These are phyloP conservation scores for Sebastes aleutianus DNA, from an alignment of 2,797 vertebrate genomes.

Conservation along the genomic window DNA sequence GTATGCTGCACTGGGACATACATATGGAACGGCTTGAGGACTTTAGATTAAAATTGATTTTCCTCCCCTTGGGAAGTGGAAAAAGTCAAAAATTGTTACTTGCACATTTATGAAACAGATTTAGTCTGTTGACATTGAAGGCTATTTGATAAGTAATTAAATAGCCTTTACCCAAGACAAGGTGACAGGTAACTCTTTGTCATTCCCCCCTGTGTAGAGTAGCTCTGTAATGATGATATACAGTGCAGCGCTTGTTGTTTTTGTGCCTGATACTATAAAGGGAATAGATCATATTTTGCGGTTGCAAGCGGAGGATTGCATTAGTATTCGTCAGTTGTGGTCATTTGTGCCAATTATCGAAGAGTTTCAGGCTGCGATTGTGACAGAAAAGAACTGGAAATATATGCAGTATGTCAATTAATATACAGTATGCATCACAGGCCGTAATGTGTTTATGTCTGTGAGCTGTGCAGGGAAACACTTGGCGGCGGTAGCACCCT, in stretches of 20 bases:
- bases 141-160: slow-evolving; percentile 99
- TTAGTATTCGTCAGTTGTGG: slow-evolving; percentile 52
- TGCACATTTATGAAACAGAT: slow-evolving; percentile 96
- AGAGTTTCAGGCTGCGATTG: slow-evolving; percentile 34
- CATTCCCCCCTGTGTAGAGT: slow-evolving; percentile 76
- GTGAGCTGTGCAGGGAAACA: slow-evolving; percentile 41
- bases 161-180: slow-evolving; percentile 93
- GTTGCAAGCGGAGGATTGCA: slow-evolving; percentile 18
- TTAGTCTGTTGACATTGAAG: slow-evolving; percentile 96
- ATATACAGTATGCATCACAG: slow-evolving; percentile 28
- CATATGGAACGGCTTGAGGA: slow-evolving; percentile 88
- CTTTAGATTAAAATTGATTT: slow-evolving; percentile 99
- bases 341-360: slow-evolving; percentile 68
- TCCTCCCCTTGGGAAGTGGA: slow-evolving; percentile 90
- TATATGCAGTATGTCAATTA: slow-evolving; percentile 40
- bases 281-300: slow-evolving; percentile 65
- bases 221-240: slow-evolving; percentile 91
- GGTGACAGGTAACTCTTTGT: slow-evolving; percentile 93
- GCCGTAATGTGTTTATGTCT: slow-evolving; percentile 26
- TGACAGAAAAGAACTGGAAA: slow-evolving; percentile 44
- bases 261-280: slow-evolving; percentile 75
- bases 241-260: slow-evolving; percentile 78
- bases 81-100: slow-evolving; percentile 96
- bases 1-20: slow-evolving; percentile 87
- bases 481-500: slow-evolving; percentile 61